These are phyloP conservation scores for Pseudoips prasinana DNA, from an alignment of 2,888 invertebrate species.

Conservation along the genomic window DNA sequence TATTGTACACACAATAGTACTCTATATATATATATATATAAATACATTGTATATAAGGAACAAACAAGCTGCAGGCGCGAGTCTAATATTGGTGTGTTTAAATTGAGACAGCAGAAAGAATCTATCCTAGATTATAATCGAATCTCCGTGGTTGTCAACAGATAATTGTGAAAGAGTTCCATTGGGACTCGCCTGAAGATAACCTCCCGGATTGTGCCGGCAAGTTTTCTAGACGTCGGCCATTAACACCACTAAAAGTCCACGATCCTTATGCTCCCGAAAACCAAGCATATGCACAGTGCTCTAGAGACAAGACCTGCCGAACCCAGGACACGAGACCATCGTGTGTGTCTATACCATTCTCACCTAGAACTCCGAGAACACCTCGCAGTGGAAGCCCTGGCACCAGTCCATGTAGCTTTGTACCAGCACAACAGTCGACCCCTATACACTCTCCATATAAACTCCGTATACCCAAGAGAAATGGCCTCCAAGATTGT, in stretches of 20 bases:
- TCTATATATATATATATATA: no score
- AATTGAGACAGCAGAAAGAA: background rate
- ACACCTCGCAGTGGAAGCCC: background rate
- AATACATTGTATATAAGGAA: no score
- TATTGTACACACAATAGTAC: background rate
- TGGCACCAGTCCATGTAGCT: background rate
- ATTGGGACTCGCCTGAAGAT: constrained; percentile 39
- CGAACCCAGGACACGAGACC: background rate
- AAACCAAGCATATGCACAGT: background rate
- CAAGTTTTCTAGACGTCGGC: background rate
- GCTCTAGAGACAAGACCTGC: background rate
- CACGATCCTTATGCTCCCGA: background rate
- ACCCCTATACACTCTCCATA: constrained; percentile 3
- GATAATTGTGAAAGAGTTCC: constrained; percentile 46
- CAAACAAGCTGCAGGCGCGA: no score
- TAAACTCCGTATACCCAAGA: constrained; percentile 5
- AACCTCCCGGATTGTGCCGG: background rate
- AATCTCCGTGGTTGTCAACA: constrained; percentile 28
- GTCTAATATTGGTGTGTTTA: no score
- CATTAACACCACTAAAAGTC: no score
- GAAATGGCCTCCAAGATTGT: constrained; percentile 15
- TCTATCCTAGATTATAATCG: background rate
- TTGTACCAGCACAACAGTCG: constrained; percentile 1
- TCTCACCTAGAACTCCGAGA: no score
- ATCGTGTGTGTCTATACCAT: background rate